These are phyloP conservation scores for Protonemura montana DNA, from an alignment of 2,888 invertebrate genomes.

Conservation along the genomic window DNA sequence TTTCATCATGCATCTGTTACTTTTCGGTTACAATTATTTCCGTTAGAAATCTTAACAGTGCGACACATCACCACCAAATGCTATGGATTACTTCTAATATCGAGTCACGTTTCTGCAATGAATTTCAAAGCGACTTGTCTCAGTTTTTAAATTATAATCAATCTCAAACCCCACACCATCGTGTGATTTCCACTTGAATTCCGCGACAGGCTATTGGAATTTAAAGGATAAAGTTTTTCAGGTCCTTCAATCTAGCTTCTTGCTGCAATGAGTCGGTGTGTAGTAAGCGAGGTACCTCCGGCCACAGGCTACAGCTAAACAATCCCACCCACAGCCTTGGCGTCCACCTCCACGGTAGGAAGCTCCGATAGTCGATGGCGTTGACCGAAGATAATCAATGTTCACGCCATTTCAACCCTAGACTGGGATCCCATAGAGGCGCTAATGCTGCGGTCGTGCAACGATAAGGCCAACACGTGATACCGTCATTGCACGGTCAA, in stretches of 20 bases:
- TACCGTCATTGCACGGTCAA: not conserved
- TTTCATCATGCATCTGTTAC: not conserved
- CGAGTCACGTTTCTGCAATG: not conserved
- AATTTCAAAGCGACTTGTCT: not conserved
- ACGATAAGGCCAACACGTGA: conserved; percentile 3
- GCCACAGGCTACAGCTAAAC: not conserved
- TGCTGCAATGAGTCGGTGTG: conserved; percentile 8
- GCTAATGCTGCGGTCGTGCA: conserved; percentile 32
- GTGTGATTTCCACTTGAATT: not conserved
- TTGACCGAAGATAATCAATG: conserved; percentile 31
- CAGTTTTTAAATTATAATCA: not conserved
- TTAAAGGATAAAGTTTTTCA: not conserved
- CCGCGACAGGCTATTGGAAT: not conserved
- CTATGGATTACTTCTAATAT: not conserved
- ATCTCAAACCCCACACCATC: not conserved
- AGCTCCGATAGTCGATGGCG: not conserved
- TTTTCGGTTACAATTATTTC: not conserved
- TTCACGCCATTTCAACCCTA: conserved; percentile 35
- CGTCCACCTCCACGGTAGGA: not conserved
- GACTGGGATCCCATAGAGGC: conserved; percentile 29
- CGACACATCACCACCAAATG: not conserved
- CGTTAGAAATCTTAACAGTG: not conserved
- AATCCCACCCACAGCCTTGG: conserved; percentile 29
- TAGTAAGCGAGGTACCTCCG: no score
- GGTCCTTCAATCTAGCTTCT: not conserved